These are phyloP conservation scores for Teleogryllus occipitalis DNA, from an alignment of 1,140 invertebrate species.

Conservation along the genomic window DNA sequence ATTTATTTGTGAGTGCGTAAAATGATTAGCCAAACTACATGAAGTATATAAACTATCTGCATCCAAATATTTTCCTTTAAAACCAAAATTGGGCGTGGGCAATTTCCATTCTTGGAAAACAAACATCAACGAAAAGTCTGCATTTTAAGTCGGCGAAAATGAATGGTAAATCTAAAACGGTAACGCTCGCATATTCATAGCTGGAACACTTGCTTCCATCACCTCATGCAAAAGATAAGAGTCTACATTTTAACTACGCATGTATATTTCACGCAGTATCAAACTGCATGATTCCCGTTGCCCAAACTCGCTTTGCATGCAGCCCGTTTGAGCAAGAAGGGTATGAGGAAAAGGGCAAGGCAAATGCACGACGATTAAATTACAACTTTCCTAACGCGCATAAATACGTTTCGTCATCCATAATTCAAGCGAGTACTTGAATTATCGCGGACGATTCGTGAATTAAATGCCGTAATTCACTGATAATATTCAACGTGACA, in stretches of 20 bases:
- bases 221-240: too few species aligned
- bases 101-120: too few species aligned
- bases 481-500: slow-evolving; percentile 1
- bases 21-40: too few species aligned
- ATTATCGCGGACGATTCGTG: neutral
- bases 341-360: neutral
- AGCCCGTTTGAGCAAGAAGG: neutral
- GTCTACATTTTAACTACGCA: neutral
- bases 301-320: neutral
- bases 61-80: too few species aligned
- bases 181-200: too few species aligned
- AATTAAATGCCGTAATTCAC: neutral
- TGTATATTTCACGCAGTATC: neutral
- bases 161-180: too few species aligned
- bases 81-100: too few species aligned
- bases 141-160: too few species aligned
- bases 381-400: neutral
- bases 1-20: too few species aligned
- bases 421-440: neutral
- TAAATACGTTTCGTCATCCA: neutral
- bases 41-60: too few species aligned
- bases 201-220: too few species aligned
- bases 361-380: neutral
- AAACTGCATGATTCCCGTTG: neutral
- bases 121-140: too few species aligned